These are phyloP conservation scores for Schizotus pectinicornis DNA, from an alignment of 2,888 invertebrate species.

Conservation along the genomic window DNA sequence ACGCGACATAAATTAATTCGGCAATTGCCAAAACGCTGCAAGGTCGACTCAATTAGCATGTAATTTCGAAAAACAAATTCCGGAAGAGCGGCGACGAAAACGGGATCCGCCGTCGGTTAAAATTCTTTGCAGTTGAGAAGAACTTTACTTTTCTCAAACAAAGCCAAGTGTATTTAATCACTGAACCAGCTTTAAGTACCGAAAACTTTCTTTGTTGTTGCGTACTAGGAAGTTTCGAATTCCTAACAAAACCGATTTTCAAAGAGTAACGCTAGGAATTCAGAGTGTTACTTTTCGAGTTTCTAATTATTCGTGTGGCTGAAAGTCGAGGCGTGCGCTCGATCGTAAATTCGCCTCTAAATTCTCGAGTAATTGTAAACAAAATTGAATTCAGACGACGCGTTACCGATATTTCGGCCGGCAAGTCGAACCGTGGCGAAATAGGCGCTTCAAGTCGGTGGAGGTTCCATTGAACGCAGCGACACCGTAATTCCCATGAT, in stretches of 20 bases:
- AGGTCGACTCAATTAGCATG: conserved; percentile 22
- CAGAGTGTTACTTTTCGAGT: conserved; percentile 31
- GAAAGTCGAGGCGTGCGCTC: no score
- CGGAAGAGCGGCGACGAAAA: conserved; percentile 6
- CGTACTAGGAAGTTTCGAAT: conserved; percentile 32
- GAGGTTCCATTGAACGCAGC: no score
- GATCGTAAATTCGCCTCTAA: no score
- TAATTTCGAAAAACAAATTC: conserved; percentile 22
- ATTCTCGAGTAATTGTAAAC: no score
- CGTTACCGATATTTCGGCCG: no score
- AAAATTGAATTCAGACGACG: no score
- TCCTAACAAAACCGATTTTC: conserved; percentile 36
- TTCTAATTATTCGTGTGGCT: conserved; percentile 18
- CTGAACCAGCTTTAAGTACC: conserved; percentile 38
- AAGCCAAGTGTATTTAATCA: conserved; percentile 39
- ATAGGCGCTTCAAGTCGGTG: no score
- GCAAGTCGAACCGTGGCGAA: no score
- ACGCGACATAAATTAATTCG: conserved; percentile 13
- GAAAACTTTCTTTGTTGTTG: conserved; percentile 37
- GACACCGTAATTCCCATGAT: no score
- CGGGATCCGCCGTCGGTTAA: conserved; percentile 10
- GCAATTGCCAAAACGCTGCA: conserved; percentile 18
- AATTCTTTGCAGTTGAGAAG: conserved; percentile 22
- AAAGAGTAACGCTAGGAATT: conserved; percentile 36
- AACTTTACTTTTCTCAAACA: conserved; percentile 30